phyloP scores from a whole-genome alignment of 2,888 invertebrate species.

The Megalurothrips usitatus region DNA sequence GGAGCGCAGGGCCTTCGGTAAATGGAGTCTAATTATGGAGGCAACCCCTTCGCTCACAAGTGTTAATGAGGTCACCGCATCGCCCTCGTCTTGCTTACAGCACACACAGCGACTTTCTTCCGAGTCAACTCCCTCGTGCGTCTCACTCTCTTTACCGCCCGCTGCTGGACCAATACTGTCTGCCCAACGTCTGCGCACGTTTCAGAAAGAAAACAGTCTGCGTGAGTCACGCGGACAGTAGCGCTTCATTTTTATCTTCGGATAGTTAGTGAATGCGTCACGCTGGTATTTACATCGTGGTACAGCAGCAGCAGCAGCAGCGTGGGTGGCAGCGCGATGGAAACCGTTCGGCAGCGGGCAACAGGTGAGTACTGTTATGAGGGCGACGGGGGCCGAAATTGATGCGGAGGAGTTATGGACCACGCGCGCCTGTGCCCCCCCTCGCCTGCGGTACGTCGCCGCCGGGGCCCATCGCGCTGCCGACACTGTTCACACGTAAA shows the following conservation, averaged over 20 bases:
- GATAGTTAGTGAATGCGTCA: no score
- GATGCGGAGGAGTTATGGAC: background rate
- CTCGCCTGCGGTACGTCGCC: background rate
- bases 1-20: background rate
- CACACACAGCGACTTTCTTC: background rate
- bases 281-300: no score
- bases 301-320: no score
- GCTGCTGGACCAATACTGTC: no score
- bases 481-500: constrained; percentile 6
- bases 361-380: background rate
- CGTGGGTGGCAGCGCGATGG: no score
- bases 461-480: background rate
- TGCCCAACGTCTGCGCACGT: no score
- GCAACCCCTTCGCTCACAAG: background rate
- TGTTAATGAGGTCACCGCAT: background rate
- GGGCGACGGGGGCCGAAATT: background rate
- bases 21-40: constrained; percentile 11
- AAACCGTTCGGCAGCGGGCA: no score
- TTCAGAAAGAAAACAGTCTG: no score
- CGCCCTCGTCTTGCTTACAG: background rate
- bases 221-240: no score
- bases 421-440: background rate
- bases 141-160: no score
- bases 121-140: background rate
- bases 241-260: no score